Conservation (phyloP, 2,888 invertebrate genomes). For the Dryobotodes eremita region DNA sequence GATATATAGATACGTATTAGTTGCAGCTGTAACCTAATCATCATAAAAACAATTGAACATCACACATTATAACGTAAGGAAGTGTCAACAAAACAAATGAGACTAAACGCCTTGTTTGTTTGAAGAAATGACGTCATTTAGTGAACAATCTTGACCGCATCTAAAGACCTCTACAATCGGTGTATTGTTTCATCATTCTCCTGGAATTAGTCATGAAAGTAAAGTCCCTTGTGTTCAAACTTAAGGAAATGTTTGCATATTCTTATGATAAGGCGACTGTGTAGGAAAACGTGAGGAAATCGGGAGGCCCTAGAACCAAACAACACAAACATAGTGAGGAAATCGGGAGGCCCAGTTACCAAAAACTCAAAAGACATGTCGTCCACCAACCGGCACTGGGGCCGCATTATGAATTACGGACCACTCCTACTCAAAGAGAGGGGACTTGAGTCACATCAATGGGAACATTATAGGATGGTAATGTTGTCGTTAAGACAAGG, state of each 20-base stretch:
- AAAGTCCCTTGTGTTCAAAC: conserved; percentile 32
- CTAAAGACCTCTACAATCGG: conserved; percentile 8
- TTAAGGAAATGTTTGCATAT: conserved; percentile 9
- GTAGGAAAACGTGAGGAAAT: not conserved
- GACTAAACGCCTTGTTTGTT: conserved; percentile 16
- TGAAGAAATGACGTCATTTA: conserved; percentile 24
- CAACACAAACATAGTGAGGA: not conserved
- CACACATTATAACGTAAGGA: conserved; percentile 15
- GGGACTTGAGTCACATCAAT: not conserved
- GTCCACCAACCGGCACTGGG: not conserved
- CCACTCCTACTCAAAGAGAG: not conserved
- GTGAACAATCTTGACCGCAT: conserved; percentile 8
- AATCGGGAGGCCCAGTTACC: not conserved
- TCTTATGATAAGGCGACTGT: not conserved
- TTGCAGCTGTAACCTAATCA: conserved; percentile 28
- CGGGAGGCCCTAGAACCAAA: not conserved
- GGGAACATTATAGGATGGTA: not conserved
- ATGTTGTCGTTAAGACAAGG: not conserved
- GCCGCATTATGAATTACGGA: no score
- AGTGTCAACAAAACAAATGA: conserved; percentile 18
- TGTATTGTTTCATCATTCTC: conserved; percentile 45
- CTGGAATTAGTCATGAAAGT: conserved; percentile 48
- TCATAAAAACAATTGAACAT: conserved; percentile 41
- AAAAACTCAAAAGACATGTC: not conserved
- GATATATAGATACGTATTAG: not conserved